phyloP scores from a whole-genome alignment of 2,888 invertebrate genomes.

The Craniophora ligustri region DNA sequence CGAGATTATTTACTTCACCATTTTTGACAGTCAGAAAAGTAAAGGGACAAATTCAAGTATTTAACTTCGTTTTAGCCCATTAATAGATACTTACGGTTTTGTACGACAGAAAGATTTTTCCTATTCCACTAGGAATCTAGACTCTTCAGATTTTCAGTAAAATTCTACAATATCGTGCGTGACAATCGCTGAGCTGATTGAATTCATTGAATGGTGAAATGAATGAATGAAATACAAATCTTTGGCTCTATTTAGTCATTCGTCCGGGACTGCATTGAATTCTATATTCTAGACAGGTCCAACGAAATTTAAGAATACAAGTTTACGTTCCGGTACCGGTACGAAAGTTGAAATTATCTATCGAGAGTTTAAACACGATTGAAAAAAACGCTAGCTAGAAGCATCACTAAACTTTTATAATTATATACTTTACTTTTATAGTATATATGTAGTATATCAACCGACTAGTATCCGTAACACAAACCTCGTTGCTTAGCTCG shows the following conservation, averaged over 20 bases:
- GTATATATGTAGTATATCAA: too few species aligned
- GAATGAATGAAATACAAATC: neutral
- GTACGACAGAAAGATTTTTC: slow-evolving; percentile 17
- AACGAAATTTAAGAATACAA: too few species aligned
- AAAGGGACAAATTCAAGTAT: neutral
- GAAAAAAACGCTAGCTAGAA: too few species aligned
- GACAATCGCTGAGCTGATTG: slow-evolving; percentile 49
- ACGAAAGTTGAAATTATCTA: too few species aligned
- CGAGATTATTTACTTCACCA: slow-evolving; percentile 47
- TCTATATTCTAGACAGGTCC: too few species aligned
- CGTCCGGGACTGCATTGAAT: too few species aligned
- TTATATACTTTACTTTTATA: too few species aligned
- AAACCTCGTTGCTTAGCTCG: too few species aligned
- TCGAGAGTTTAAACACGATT: too few species aligned
- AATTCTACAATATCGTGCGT: slow-evolving; percentile 36
- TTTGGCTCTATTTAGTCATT: neutral
- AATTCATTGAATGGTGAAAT: slow-evolving; percentile 22
- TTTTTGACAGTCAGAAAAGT: slow-evolving; percentile 50
- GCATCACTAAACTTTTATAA: too few species aligned
- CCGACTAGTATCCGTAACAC: too few species aligned
- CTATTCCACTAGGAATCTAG: slow-evolving; percentile 26
- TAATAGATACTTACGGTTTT: slow-evolving; percentile 39
- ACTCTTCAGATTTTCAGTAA: slow-evolving; percentile 33
- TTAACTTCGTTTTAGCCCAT: neutral
- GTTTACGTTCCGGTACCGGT: too few species aligned